Evolutionary conservation across 2,113 vertebrate species (phyloP).

Genomic region (Mus musculus): GRCm39 chr2:109703501-109704000

Average conservation of each 20-base stretch:
- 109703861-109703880: no score
- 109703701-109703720: neutral
- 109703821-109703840: no score
- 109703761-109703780: no score
- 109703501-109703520: neutral
- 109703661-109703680: neutral
- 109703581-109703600: neutral
- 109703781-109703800: no score
- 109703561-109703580: neutral
- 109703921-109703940: no score
- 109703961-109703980: neutral
- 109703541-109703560: neutral
- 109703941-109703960: no score
- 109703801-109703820: no score
- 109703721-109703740: neutral
- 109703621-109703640: neutral
- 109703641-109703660: neutral
- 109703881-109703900: no score
- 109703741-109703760: no score
- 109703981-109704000: neutral
- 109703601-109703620: neutral
- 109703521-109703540: neutral
- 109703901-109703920: no score
- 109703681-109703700: neutral
- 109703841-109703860: no score